A percentile compares a stretch with the other conserved stretches of the same genome.
Conservation (phyloP, 2,888 invertebrate species). For the Drosophila algonquin region DNA sequence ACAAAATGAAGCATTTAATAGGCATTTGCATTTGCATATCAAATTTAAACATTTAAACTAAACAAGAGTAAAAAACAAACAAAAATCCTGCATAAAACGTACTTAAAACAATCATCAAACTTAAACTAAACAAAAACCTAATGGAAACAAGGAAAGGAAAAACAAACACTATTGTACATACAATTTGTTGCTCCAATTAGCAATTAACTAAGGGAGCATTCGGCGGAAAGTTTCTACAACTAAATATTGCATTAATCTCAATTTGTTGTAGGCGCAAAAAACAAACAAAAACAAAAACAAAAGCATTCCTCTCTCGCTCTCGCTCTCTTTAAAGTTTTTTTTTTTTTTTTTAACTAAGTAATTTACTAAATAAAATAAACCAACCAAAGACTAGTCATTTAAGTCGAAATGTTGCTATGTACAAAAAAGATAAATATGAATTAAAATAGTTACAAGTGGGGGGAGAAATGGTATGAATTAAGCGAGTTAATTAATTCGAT, state of each 20-base stretch:
- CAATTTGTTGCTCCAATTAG: conserved; percentile 71
- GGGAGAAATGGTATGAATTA: conserved; percentile 23
- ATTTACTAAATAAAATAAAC: conserved; percentile 1
- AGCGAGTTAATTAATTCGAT: conserved; percentile 57
- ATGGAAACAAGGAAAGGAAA: conserved; percentile 9
- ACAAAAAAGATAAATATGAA: conserved; percentile 44
- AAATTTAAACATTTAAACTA: conserved; percentile 57
- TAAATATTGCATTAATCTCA: conserved; percentile 31
- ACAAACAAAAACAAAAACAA: conserved; percentile 11
- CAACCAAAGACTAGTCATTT: conserved; percentile 82
- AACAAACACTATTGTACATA: conserved; percentile 67
- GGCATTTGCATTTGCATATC: conserved; percentile 51
- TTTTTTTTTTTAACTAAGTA: conserved; percentile 28
- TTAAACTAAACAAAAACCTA: not conserved
- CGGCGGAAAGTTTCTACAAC: conserved; percentile 44
- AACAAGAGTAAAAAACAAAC: conserved; percentile 7
- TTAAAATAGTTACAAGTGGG: not conserved
- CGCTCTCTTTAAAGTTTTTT: conserved; percentile 37
- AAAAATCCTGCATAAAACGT: conserved; percentile 17
- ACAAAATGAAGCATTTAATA: conserved; percentile 42
- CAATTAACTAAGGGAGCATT: conserved; percentile 55
- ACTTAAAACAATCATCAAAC: conserved; percentile 48
- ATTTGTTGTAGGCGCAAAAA: not conserved
- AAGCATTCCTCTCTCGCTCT: conserved; percentile 56
- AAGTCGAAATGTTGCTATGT: conserved; percentile 76